phyloP scores from a whole-genome alignment of 1,140 invertebrate species.

The Gerris buenoi region DNA sequence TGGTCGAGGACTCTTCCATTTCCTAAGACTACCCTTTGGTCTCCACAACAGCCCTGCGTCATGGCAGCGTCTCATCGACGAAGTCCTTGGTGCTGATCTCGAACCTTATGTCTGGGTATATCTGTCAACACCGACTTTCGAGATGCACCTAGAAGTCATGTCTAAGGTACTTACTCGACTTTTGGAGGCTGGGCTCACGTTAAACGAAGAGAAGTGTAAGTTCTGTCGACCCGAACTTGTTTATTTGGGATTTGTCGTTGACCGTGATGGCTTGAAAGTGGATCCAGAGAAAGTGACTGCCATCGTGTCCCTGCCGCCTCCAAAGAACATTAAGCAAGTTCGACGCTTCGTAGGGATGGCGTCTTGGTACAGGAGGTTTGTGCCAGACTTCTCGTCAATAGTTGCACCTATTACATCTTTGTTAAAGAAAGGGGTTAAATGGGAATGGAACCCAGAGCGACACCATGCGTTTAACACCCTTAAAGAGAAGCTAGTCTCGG shows the following conservation, averaged over 20 bases:
- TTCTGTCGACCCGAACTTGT: no score
- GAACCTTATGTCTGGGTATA: constrained; percentile 23
- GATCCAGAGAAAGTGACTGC: constrained; percentile 9
- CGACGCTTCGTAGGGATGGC: no score
- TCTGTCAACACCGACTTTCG: no score
- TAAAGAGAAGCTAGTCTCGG: constrained; percentile 21
- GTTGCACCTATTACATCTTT: constrained; percentile 27
- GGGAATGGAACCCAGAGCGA: constrained; percentile 25
- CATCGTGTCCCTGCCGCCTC: constrained; percentile 21
- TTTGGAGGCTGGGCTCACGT: neutral
- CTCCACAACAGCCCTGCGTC: no score
- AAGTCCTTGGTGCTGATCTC: constrained; percentile 24
- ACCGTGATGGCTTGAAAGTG: neutral
- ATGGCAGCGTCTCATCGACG: constrained; percentile 28
- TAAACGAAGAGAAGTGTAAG: neutral
- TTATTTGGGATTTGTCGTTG: constrained; percentile 11
- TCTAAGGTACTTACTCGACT: constrained; percentile 12
- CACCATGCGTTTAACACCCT: constrained; percentile 25
- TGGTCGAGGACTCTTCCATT: no score
- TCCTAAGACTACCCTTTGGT: no score
- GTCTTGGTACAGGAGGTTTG: constrained; percentile 31
- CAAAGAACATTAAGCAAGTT: constrained; percentile 27
- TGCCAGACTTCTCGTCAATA: constrained; percentile 30
- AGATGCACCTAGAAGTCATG: constrained; percentile 4
- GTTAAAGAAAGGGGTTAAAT: constrained; percentile 24